Conservation (phyloP, 2,888 invertebrate genomes). For the Hyles lineata region DNA sequence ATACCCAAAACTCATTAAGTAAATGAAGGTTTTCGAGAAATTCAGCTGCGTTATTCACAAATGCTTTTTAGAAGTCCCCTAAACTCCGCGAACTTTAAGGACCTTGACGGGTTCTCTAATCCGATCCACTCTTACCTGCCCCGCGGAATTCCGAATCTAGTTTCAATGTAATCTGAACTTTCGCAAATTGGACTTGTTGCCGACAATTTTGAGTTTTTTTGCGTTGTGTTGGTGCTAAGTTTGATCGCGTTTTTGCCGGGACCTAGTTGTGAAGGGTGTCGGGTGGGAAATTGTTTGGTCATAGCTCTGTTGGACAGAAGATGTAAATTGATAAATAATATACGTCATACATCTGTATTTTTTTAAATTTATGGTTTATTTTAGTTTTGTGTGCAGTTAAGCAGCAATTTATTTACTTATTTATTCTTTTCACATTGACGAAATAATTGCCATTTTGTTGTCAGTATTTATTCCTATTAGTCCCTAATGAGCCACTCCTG, state of each 20-base stretch:
- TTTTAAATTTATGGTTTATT: too few relatives aligned
- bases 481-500: too few relatives aligned
- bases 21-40: too few relatives aligned
- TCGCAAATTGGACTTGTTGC: conserved; percentile 24
- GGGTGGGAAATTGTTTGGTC: too few relatives aligned
- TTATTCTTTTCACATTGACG: too few relatives aligned
- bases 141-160: conserved; percentile 16
- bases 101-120: background rate
- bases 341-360: too few relatives aligned
- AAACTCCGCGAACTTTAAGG: background rate
- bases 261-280: background rate
- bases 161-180: conserved; percentile 26
- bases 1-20: too few relatives aligned
- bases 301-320: background rate
- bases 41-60: background rate
- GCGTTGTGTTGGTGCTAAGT: background rate
- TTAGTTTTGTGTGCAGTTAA: too few relatives aligned
- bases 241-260: background rate
- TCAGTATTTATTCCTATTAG: too few relatives aligned
- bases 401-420: too few relatives aligned
- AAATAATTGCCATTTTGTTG: too few relatives aligned
- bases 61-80: background rate
- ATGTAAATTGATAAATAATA: background rate
- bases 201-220: conserved; percentile 10
- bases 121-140: conserved; percentile 20